Base-by-base conservation (phyloP, 2,113 vertebrate genomes). In the Dunckerocampus dactyliophorus region DNA sequence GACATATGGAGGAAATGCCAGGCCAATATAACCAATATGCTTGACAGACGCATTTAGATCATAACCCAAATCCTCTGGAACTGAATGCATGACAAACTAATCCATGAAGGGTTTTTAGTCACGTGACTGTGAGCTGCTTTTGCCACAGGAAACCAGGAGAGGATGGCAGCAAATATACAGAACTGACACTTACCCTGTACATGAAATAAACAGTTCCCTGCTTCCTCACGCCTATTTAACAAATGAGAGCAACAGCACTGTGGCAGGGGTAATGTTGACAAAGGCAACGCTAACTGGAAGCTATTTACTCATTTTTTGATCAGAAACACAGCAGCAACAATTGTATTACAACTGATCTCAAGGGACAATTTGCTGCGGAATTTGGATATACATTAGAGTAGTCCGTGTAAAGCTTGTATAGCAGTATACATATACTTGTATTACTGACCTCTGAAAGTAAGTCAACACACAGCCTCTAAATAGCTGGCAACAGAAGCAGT, bases 1-100 rank as follows among this genome's bases (percentile, higher is more conserved):
- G 59, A 75, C 79, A 83, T 82, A 77, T 70, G 79, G 66, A 61
- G 39, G 14, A 65, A 39, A 53, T 20, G 53, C 53, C 56, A 51
- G 47, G 56, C 58, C 50, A 10, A 55, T 71, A 62, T 34, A 69
- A 46, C 52, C 76, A 71, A 74, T 62, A 83, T 80, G 74, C 42
- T 64, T 63, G 57, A 62, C 66, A 66, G 67, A 72, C n/a, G 70
- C 62, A 80, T 79, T 51, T 39, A 46, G 16, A 47, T 62, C 42
- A 59, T 54, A 65, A 77, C 37, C 77, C 34, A 69, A 80, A 83
- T 81, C 69, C 73, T 8, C 17, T 4, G 6, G 31, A 19, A 45
- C 65, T 55, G 68, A 79, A 75, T 58, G 63, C 48, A 65, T 20
- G 56, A 66, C 43, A 47, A 20, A 59, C 59, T 77, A 79, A 84